A percentile compares a stretch with the other conserved stretches of the same genome.
These are phyloP conservation scores for Caenorhabditis brenneri DNA, from an alignment of 1,140 invertebrate genomes.

Conservation along the genomic window DNA sequence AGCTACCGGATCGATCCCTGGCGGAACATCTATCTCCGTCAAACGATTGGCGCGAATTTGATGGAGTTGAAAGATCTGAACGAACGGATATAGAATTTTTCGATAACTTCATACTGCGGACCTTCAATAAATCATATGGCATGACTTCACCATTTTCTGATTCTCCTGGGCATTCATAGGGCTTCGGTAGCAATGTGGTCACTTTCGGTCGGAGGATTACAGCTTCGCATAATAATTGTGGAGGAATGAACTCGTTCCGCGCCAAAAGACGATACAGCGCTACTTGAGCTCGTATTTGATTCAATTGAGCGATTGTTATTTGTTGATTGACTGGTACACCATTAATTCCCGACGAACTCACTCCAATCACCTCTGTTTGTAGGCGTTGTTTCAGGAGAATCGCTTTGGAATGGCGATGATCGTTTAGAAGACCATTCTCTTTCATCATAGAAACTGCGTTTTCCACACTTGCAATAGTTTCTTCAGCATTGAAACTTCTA, in stretches of 20 bases:
- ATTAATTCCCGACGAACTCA: not conserved
- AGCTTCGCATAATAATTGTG: conserved; percentile 52
- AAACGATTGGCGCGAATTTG: conserved; percentile 75
- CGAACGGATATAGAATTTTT: not conserved
- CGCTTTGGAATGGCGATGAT: conserved; percentile 58
- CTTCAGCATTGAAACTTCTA: conserved; percentile 31
- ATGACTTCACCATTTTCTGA: conserved; percentile 63
- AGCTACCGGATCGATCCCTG: conserved; percentile 88
- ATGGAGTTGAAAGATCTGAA: conserved; percentile 54
- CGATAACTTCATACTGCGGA: conserved; percentile 32
- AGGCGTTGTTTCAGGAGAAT: conserved; percentile 52
- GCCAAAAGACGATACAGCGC: conserved; percentile 90
- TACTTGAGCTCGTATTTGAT: conserved; percentile 88
- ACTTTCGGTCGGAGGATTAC: conserved; percentile 45
- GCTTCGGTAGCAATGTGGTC: conserved; percentile 53
- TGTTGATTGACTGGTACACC: too few relatives aligned
- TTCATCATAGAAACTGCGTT: conserved; percentile 60
- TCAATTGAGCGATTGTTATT: conserved; percentile 76
- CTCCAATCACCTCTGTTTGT: not conserved
- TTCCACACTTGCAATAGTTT: conserved; percentile 56
- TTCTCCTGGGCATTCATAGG: conserved; percentile 52
- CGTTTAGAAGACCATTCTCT: conserved; percentile 55
- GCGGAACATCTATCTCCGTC: conserved; percentile 87
- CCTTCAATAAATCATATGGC: conserved; percentile 68
- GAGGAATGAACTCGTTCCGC: conserved; percentile 88